Percentiles rank a stretch among this genome's conserved stretches.
Evolutionary conservation across 1,140 invertebrate genomes (phyloP).

Genomic region (Drosophila pachea): DNA sequence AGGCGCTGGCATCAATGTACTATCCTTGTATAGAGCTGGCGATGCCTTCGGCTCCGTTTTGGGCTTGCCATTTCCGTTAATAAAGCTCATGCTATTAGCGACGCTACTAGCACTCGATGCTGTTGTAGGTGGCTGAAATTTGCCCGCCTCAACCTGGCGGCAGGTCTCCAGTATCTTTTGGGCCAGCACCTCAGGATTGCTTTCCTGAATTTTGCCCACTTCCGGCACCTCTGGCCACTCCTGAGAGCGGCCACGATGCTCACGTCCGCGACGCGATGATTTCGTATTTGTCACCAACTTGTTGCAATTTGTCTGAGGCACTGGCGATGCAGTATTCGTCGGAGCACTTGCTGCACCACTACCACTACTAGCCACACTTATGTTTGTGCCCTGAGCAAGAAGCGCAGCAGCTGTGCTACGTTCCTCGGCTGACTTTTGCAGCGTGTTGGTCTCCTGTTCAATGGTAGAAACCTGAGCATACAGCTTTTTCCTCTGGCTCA

Average conservation of each 20-base stretch:
- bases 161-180: conserved; percentile 94
- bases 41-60: conserved; percentile 31
- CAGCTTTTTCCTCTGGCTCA: conserved; percentile 89
- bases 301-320: conserved; percentile 47
- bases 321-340: conserved; percentile 1
- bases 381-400: conserved; percentile 75
- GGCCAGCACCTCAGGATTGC: conserved; percentile 92
- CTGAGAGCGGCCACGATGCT: conserved; percentile 88
- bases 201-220: conserved; percentile 93
- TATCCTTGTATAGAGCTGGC: conserved; percentile 53
- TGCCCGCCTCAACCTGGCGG: conserved; percentile 90
- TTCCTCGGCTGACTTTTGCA: conserved; percentile 86
- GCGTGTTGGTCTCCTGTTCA: conserved; percentile 86
- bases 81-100: conserved; percentile 8
- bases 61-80: conserved; percentile 38
- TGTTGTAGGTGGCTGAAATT: conserved; percentile 78
- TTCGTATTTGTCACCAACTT: conserved; percentile 70
- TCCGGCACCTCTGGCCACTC: conserved; percentile 95
- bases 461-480: conserved; percentile 87
- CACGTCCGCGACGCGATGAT: conserved; percentile 83
- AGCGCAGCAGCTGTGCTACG: conserved; percentile 81
- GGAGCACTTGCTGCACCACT: conserved; percentile 35
- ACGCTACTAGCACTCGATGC: conserved; percentile 7
- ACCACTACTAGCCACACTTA: conserved; percentile 59
- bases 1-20: conserved; percentile 75